These are phyloP conservation scores for Caenorhabditis angaria DNA, from an alignment of 2,888 invertebrate species.

Conservation along the genomic window DNA sequence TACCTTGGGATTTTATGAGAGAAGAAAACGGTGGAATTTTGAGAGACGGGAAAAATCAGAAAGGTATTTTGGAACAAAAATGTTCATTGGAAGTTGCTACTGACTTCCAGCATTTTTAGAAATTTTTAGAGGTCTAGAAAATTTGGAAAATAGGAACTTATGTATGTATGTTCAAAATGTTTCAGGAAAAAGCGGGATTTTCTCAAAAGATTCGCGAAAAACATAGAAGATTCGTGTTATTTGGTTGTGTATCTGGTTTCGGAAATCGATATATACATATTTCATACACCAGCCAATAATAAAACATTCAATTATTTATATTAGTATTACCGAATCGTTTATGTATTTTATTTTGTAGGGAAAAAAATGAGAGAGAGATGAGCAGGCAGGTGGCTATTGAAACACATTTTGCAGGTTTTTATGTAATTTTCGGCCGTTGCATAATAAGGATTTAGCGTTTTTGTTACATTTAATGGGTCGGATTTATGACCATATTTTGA, in stretches of 20 bases:
- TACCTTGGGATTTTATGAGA: not conserved
- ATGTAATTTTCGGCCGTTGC: not conserved
- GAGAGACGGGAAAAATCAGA: not conserved
- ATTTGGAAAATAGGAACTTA: too few species aligned
- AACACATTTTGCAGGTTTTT: not conserved
- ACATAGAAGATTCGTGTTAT: not conserved
- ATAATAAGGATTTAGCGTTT: constrained; percentile 1
- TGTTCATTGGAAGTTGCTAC: too few species aligned
- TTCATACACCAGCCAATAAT: too few species aligned
- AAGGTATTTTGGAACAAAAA: not conserved
- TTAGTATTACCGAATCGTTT: constrained; percentile 1
- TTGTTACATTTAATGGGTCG: not conserved
- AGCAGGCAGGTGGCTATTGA: not conserved
- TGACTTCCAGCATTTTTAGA: too few species aligned
- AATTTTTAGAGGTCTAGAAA: too few species aligned
- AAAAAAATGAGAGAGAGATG: not conserved
- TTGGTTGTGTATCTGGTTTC: constrained; percentile 1
- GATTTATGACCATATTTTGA: not conserved
- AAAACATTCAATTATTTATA: constrained; percentile 4
- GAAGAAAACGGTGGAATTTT: not conserved
- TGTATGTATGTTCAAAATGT: too few species aligned
- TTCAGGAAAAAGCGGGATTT: too few species aligned
- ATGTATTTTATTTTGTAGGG: not conserved
- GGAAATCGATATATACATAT: not conserved
- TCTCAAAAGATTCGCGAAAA: not conserved